These are phyloP conservation scores for Plecotus auritus DNA, from an alignment of 2,113 vertebrate genomes.

Conservation along the genomic window DNA sequence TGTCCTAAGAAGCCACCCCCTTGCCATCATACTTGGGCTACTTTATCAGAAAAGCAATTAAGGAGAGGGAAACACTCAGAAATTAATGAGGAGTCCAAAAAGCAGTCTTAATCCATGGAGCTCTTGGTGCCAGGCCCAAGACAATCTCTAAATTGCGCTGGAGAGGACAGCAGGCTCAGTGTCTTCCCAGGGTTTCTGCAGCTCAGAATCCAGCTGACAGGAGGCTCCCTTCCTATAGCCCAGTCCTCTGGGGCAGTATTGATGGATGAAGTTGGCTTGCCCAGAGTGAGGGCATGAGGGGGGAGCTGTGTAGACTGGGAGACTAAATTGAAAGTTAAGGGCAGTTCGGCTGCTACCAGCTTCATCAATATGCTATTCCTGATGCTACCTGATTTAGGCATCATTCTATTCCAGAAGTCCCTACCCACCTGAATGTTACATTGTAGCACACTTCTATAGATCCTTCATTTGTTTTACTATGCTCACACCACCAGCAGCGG, in stretches of 20 bases:
- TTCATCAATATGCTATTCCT: accelerated
- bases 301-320: neutral
- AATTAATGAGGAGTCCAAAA: constrained; percentile 16
- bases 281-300: neutral
- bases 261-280: neutral
- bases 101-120: constrained; percentile 51
- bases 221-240: neutral
- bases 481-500: neutral
- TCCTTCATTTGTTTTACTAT: neutral
- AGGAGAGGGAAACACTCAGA: neutral
- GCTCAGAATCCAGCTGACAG: neutral
- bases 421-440: neutral
- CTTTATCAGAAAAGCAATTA: neutral
- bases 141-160: neutral
- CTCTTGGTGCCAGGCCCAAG: neutral
- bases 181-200: neutral
- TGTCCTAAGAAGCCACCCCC: neutral
- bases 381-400: neutral
- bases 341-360: neutral
- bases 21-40: neutral
- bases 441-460: neutral
- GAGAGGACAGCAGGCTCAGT: neutral
- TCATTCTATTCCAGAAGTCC: neutral
- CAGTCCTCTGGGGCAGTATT: neutral
- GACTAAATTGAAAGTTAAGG: neutral